Base-by-base conservation (phyloP, 2,888 invertebrate genomes). In the Acleris holmiana region DNA sequence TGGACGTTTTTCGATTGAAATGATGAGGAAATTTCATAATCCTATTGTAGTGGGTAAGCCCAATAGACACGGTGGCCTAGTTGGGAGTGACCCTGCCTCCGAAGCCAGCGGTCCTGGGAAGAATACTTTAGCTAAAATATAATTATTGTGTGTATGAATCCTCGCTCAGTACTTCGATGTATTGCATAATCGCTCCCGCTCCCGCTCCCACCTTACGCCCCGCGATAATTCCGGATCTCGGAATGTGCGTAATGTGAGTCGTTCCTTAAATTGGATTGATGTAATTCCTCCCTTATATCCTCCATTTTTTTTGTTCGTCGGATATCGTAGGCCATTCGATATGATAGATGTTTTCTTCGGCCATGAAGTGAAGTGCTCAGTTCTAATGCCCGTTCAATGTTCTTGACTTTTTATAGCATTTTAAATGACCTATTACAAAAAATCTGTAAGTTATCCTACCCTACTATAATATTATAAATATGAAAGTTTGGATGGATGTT, bases 241-340 rank as follows among this genome's bases (percentile, higher is more conserved):
- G 79, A 82, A 85, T 80, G 83, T 77, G 75, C 79, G 85, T 86
- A 87, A 89, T 85, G 83, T 72, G 83, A 84, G 79, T 77, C 84
- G 79, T 86, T 84, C 73, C 81, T 85, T 80, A 89, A 89, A 89
- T 89, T 90, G 89, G 88, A 89, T 89, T 88, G 87, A 86, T 87
- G 89, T 88, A 84, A 88, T 89, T 85, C 82, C 76, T 76, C 75
- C 74, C 78, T 71, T 82, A 77, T 78, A 79, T 82, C 78, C 70
- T 69, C 74, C 73, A 71, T 72, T 75, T 78, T 82, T 79, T 77
- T 80, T 53, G 60, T 61, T 53, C 53, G 71, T 72, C 69, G 56
- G 61, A 68, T 66, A 66, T 62, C 46, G 57, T 58, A 66, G 71
- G 78, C 76, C 79, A 75, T 78, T 71, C 73, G 71, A 80, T 82